Evolutionary conservation across 2,888 invertebrate species (phyloP).

Genomic region (Eupithecia vulgata): DNA sequence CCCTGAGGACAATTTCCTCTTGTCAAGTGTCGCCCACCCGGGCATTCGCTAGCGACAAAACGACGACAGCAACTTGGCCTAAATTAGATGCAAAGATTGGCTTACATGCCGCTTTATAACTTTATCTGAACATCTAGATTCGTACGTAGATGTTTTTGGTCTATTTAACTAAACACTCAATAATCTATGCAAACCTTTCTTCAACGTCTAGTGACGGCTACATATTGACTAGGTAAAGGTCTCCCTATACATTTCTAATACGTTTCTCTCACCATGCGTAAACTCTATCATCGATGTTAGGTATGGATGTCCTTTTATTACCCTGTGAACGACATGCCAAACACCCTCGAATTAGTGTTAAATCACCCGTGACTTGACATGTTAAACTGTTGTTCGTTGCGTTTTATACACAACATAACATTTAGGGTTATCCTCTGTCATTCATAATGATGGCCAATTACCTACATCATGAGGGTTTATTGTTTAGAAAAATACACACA

Average conservation of each 20-base stretch:
- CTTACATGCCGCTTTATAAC: slow-evolving; percentile 57
- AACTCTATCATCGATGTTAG: background rate
- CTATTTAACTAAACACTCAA: background rate
- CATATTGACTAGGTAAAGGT: too few species aligned
- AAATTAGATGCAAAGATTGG: slow-evolving; percentile 70
- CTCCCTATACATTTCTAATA: too few species aligned
- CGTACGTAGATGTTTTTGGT: background rate
- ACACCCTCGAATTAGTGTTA: slow-evolving; percentile 56
- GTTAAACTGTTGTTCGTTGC: slow-evolving; percentile 62
- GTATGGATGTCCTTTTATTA: slow-evolving; percentile 48
- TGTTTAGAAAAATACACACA: slow-evolving; percentile 47
- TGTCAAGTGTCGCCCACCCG: slow-evolving; percentile 79
- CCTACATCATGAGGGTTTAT: slow-evolving; percentile 51
- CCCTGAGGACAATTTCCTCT: slow-evolving; percentile 79
- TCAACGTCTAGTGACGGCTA: too few species aligned
- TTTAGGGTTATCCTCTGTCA: slow-evolving; percentile 64
- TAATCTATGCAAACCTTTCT: background rate
- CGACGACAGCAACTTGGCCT: slow-evolving; percentile 74
- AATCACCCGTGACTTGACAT: slow-evolving; percentile 72
- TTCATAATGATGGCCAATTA: slow-evolving; percentile 59
- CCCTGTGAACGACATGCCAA: slow-evolving; percentile 37
- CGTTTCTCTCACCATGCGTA: background rate
- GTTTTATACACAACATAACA: slow-evolving; percentile 52
- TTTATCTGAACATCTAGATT: background rate
- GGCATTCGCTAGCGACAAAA: slow-evolving; percentile 76